These are phyloP conservation scores for Poeciliopsis retropinna DNA, from an alignment of 2,113 vertebrate genomes.

Conservation along the genomic window DNA sequence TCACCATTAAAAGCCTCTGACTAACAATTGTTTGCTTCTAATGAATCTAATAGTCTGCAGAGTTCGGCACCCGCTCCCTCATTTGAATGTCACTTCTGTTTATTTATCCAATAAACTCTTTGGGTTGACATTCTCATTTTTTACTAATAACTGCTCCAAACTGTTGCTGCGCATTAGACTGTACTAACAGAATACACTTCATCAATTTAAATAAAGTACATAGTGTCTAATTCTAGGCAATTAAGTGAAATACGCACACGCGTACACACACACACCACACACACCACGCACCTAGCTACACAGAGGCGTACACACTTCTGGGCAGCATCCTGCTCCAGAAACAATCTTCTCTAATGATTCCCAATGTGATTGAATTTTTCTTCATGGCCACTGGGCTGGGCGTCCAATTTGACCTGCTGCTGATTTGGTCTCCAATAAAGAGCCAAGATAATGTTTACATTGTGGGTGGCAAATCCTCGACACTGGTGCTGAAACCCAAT, in stretches of 20 bases:
- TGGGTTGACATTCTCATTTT: slow-evolving; percentile 44
- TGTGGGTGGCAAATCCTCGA: slow-evolving; percentile 8
- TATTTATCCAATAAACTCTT: slow-evolving; percentile 50
- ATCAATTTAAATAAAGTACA: slow-evolving; percentile 9
- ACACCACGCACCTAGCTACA: neutral
- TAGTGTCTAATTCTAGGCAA: slow-evolving; percentile 15
- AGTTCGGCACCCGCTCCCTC: slow-evolving; percentile 20
- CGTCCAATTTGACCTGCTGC: slow-evolving; percentile 33
- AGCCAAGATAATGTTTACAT: slow-evolving; percentile 17
- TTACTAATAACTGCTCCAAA: slow-evolving; percentile 22
- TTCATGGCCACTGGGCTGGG: slow-evolving; percentile 55
- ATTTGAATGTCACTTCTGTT: slow-evolving; percentile 55
- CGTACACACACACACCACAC: neutral
- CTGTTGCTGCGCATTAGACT: slow-evolving; percentile 23
- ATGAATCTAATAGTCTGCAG: slow-evolving; percentile 38
- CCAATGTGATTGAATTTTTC: slow-evolving; percentile 61
- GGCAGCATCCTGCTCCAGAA: slow-evolving; percentile 29
- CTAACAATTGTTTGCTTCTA: slow-evolving; percentile 48
- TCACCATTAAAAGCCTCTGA: slow-evolving; percentile 39
- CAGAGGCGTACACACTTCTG: slow-evolving; percentile 7
- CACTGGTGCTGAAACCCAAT: slow-evolving; percentile 10
- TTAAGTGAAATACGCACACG: slow-evolving; percentile 11
- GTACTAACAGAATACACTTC: slow-evolving; percentile 8
- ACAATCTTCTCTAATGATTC: slow-evolving; percentile 58
- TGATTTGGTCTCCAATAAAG: slow-evolving; percentile 51